Base-by-base conservation (phyloP, 2,888 invertebrate genomes). In the Cheilosia vulpina region DNA sequence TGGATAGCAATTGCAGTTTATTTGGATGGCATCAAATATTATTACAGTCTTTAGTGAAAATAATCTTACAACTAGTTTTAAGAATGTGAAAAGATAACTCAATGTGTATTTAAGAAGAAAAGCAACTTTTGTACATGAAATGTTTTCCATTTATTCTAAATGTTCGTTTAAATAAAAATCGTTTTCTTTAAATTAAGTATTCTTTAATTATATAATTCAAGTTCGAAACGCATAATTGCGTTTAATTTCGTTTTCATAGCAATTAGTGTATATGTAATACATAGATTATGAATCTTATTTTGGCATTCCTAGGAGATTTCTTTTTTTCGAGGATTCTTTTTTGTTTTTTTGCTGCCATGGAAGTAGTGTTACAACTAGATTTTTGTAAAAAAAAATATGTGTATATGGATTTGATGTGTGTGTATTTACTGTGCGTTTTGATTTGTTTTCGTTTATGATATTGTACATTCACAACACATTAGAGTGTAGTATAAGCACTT, bases 1-100 rank as follows among this genome's bases (percentile, higher is more conserved):
- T 98, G 98, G 98, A 94, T 96, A 0, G 90, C 96, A 47, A 94
- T 98, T 21, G 95, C 97, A 0, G 95, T 96, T 89, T 93, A 96
- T 89, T 94, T 98, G 91, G 96, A 96, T 88, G 94, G 93, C 88
- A 96, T 95, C 88, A 94, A 95, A 38, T 89, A 90, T 78, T 91
- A 91, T 87, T 91, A 91, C 63, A 91, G 89, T 76, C 65, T 91
- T 11, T 91, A 88, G 81, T 57, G 38, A 19, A 63, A 50, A 17
- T 24, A 52, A n/a, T 2, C 13, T 21, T 50, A 50, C 50, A 19
- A 7, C 21, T 52, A 15, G 47, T 11, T 1, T 45, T 53, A 43
- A 60, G 24, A 50, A 5, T 27, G 31, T 21, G 11, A 31, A 15
- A 60, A 45, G 11, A 45, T 15, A n/a, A 65, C 7, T 43, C 9